Evolutionary conservation across 2,113 vertebrate species (phyloP).

Genomic region (Saccopteryx leptura): DNA sequence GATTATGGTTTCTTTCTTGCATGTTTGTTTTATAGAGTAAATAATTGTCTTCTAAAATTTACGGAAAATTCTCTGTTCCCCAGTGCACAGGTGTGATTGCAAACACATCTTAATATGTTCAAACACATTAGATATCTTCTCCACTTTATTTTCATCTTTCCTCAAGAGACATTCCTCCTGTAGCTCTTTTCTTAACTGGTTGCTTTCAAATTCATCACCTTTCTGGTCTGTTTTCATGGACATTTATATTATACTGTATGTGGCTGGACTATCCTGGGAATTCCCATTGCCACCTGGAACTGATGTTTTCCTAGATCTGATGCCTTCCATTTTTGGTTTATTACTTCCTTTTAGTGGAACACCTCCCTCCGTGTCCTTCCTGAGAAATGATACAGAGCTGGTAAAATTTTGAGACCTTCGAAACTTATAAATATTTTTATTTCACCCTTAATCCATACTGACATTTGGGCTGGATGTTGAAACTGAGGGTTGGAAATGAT

Average conservation of each 20-base stretch:
- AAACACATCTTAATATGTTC: neutral
- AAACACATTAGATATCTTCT: neutral
- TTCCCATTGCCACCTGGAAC: neutral
- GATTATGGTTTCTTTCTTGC: neutral
- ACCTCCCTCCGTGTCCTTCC: neutral
- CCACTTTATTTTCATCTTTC: neutral
- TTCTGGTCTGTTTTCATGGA: neutral
- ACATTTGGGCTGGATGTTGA: neutral
- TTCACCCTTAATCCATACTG: neutral
- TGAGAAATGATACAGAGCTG: neutral
- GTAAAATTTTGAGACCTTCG: neutral
- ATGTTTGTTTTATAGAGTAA: neutral
- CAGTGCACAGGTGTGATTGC: neutral
- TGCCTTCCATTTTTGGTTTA: neutral
- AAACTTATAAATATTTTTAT: conserved; percentile 16
- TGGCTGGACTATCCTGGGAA: neutral
- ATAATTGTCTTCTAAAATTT: neutral
- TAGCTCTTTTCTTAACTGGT: neutral
- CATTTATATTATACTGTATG: neutral
- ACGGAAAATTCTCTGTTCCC: neutral
- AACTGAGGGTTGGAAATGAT: neutral
- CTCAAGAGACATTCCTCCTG: neutral
- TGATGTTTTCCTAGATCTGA: neutral
- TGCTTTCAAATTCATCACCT: neutral
- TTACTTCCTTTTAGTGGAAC: neutral